phyloP scores from a whole-genome alignment of 1,140 invertebrate species.

The Heliconius melpomene region DNA sequence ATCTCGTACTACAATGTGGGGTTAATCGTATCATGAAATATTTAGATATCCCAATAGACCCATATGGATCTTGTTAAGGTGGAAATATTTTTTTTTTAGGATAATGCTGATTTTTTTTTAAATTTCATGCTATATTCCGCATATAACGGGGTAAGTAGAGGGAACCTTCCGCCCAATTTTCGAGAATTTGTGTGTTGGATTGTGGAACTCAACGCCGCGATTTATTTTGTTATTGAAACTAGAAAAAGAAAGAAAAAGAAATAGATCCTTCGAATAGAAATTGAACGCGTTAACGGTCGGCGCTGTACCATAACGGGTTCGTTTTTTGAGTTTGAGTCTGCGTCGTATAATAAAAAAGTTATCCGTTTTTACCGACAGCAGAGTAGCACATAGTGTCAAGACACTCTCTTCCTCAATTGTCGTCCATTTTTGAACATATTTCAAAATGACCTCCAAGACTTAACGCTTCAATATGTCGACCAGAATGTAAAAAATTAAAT shows the following conservation, averaged over 20 bases:
- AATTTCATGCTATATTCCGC: background rate
- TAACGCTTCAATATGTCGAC: too few relatives aligned
- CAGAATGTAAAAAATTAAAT: background rate
- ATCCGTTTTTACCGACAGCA: too few relatives aligned
- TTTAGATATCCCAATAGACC: background rate
- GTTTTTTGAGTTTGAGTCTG: too few relatives aligned
- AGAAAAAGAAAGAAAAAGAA: background rate
- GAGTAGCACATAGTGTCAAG: too few relatives aligned
- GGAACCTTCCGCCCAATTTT: too few relatives aligned
- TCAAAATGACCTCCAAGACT: too few relatives aligned
- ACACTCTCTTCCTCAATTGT: too few relatives aligned
- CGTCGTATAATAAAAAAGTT: too few relatives aligned
- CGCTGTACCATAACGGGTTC: background rate
- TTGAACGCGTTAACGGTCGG: background rate
- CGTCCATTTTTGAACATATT: too few relatives aligned
- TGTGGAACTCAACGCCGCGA: too few relatives aligned
- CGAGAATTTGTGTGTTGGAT: background rate
- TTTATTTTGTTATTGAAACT: too few relatives aligned
- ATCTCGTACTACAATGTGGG: background rate
- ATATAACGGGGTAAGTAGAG: background rate
- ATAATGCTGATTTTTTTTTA: too few relatives aligned
- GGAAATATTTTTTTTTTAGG: background rate
- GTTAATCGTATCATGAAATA: conserved; percentile 15
- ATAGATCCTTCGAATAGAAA: background rate
- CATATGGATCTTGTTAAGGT: background rate